Evolutionary conservation across 2,888 invertebrate genomes (phyloP), one percentile per base, ranked within the genome.

Genomic region (Amiota mariae): DNA sequence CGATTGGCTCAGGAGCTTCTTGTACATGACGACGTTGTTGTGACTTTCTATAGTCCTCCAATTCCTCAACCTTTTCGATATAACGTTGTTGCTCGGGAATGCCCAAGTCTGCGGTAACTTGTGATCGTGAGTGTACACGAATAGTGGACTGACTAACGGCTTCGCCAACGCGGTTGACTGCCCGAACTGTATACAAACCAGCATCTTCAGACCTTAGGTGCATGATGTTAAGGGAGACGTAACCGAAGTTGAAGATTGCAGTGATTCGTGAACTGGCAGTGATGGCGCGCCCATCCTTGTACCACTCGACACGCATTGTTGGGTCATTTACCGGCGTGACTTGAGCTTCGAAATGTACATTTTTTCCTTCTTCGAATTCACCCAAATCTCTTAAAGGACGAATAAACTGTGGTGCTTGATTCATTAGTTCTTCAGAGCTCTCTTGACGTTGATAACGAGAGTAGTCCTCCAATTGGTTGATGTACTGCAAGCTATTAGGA

Each of bases 141-240:
- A 97, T 93, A 74, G 93, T 92, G 78, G 96, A 94, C 84, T 94
- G 94, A 90, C 96, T 96, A 86, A 96, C 93, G 82, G 97, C 97
- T 91, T 97, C 97, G 83, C 97, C 97, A 88, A 95, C 92, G 88
- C 95, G 94, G 90, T 97, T 97, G 82, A 96, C 94, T 91, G 97
- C 97, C 87, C 96, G 94, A 89, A 96, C 96, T 85, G 96, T 96
- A 87, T 97, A 97, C 91, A 95, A 95, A 91, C 98, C 98, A 88
- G 96, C 95, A 94, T 99, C 99, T 94, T 99, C 98, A 92, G 95
- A 94, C 92, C 98, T 95, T 93, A 98, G 95, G 94, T 98, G 98
- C 94, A 97, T 93, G 91, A 99, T 98, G 92, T 98, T 98, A 88
- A 98, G 95, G 92, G 97, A 97, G 92, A 98, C 98, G 93, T 98